Percentiles rank a stretch among this genome's conserved stretches.
Evolutionary conservation across 2,888 invertebrate species (phyloP).

Genomic region (Eristalinus sepulchralis): DNA sequence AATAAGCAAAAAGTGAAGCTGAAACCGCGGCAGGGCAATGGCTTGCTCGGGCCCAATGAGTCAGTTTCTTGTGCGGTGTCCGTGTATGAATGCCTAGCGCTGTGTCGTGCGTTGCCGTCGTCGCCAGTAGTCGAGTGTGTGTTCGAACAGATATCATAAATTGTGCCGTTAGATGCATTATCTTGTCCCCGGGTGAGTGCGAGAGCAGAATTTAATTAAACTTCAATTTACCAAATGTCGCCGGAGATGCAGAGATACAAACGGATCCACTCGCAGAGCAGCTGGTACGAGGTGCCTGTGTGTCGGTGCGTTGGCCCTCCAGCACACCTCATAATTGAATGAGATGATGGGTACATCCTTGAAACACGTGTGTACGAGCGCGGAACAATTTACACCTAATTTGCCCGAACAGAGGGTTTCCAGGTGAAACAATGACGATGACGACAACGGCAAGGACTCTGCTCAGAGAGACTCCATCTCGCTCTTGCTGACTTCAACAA

Average conservation of each 20-base stretch:
- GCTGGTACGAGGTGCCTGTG: constrained; percentile 33
- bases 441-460: not conserved
- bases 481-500: not conserved
- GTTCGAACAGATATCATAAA: constrained; percentile 11
- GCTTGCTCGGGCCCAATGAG: constrained; percentile 53
- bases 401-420: constrained; percentile 43
- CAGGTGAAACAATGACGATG: constrained; percentile 24
- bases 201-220: constrained; percentile 65
- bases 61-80: constrained; percentile 60
- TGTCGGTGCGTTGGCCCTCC: not conserved
- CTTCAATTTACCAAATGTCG: constrained; percentile 53
- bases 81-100: constrained; percentile 32
- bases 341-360: constrained; percentile 60
- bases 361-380: constrained; percentile 54
- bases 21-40: constrained; percentile 45
- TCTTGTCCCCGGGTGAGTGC: constrained; percentile 37
- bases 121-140: constrained; percentile 13
- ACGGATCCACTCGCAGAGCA: constrained; percentile 26
- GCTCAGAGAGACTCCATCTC: not conserved
- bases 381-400: constrained; percentile 65
- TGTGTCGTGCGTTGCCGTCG: constrained; percentile 17
- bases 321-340: constrained; percentile 36
- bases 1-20: constrained; percentile 37
- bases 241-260: constrained; percentile 40
- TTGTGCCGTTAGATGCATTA: constrained; percentile 22